Evolutionary conservation across 2,888 invertebrate species (phyloP).

Genomic region (Orchesellides sinensis): DNA sequence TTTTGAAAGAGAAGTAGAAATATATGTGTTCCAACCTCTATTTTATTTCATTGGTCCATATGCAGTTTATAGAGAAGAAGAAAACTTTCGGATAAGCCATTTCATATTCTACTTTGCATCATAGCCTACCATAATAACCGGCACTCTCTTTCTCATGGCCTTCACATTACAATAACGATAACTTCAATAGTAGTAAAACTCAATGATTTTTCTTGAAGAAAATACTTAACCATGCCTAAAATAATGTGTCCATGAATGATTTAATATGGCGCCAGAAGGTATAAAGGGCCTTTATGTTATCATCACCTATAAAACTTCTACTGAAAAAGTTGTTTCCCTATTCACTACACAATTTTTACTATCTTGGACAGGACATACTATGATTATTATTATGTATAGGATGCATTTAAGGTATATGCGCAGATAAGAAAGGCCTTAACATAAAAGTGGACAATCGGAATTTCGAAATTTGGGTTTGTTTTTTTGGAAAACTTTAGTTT

Average conservation of each 20-base stretch:
- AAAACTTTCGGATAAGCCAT: neutral
- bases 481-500: neutral
- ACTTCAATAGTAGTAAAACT: conserved; percentile 40
- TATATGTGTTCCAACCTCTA: neutral
- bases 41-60: neutral
- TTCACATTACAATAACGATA: conserved; percentile 10
- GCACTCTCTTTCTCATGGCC: no score
- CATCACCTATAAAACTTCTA: conserved; percentile 1
- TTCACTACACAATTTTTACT: no score
- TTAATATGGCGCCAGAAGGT: conserved; percentile 59
- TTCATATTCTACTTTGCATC: neutral
- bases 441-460: conserved; percentile 15
- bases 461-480: conserved; percentile 13
- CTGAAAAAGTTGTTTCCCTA: no score
- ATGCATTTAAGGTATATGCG: no score
- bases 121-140: no score
- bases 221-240: conserved; percentile 13
- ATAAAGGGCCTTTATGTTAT: conserved; percentile 25
- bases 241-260: conserved; percentile 59
- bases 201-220: neutral
- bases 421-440: no score
- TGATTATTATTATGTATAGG: no score
- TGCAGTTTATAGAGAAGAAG: neutral
- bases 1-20: neutral
- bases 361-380: no score